Base-by-base conservation (phyloP, 53 echinoderm and acorn worm genomes). In the Actinopyga echinites region DNA sequence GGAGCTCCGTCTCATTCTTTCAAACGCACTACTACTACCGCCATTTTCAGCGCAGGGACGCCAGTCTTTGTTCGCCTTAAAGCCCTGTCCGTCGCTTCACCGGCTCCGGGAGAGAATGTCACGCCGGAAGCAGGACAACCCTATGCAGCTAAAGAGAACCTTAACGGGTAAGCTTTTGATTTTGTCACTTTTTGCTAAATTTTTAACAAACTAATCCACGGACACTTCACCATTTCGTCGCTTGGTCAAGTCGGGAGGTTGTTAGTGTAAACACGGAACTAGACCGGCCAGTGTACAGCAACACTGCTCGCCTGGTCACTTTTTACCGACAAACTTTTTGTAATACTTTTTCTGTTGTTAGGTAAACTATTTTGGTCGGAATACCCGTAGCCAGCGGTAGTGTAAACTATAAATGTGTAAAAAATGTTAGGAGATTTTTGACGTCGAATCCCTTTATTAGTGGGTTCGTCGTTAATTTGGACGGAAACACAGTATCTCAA, bases 51-150 rank as follows among this genome's bases (percentile, higher is more conserved):
- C 84, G 89, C 93, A 75, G 88, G 91, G 93, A 93, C 93, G 89
- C 88, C 90, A 95, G 92, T 89, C 95, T 95, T 95, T 95, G 95
- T 95, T 95, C 95, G 89, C 78, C 86, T 59, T 93, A 90, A 89
- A 91, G 93, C 88, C 87, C 91, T 85, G 93, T 95, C 95, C 95
- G 86, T 87, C 87, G 95, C 95, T 93, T 89, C 79, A 89, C 94
- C 99, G 99, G 94, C 99, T 87, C 83, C 91, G 95, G 91, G 91
- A 89, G 93, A 94, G 93, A 82, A 99, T 99, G 99, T 99, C 99
- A 94, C 94, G 99, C 94, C 99, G 99, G 93, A 99, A 99, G 92
- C 99, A 99, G 99, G 99, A 99, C 99, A 95, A 95, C 83, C 99
- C 99, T 85, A 95, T 95, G 88, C 99, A 99, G 88, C 88, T 92